phyloP scores from a whole-genome alignment of 2,888 invertebrate species.

The Hymenopus coronatus region DNA sequence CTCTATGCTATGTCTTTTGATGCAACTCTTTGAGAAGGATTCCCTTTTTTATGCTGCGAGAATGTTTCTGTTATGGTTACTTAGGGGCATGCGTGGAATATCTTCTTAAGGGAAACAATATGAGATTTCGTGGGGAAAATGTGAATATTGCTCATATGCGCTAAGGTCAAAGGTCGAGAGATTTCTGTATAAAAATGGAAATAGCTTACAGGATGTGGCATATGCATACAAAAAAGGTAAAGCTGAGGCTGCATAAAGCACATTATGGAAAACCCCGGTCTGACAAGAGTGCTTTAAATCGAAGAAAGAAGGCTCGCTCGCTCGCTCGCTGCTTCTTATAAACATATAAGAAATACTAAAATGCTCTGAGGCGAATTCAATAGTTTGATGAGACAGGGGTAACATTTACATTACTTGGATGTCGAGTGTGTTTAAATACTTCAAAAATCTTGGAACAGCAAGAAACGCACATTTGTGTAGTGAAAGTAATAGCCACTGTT shows the following conservation, averaged over 20 bases:
- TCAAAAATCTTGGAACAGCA: no score
- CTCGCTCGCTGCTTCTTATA: not conserved
- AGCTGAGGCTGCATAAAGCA: not conserved
- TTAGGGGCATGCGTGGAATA: not conserved
- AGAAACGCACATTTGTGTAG: no score
- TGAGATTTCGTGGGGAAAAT: not conserved
- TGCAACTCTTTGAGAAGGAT: not conserved
- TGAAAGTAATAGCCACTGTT: no score
- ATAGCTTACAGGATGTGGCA: not conserved
- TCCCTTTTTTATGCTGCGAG: not conserved
- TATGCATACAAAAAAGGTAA: not conserved
- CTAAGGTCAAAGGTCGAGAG: not conserved
- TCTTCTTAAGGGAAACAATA: not conserved
- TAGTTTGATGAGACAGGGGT: not conserved
- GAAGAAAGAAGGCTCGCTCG: not conserved
- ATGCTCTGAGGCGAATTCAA: not conserved
- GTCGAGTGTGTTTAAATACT: no score
- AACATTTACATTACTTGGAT: not conserved
- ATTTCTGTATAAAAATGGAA: not conserved
- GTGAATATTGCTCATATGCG: not conserved
- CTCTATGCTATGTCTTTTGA: not conserved
- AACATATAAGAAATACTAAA: not conserved
- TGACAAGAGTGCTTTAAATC: not conserved
- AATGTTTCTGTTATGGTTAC: not conserved
- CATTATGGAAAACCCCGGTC: not conserved